Evolutionary conservation across 1,140 invertebrate species (phyloP).

Genomic region (Drosophila parvula): DNA sequence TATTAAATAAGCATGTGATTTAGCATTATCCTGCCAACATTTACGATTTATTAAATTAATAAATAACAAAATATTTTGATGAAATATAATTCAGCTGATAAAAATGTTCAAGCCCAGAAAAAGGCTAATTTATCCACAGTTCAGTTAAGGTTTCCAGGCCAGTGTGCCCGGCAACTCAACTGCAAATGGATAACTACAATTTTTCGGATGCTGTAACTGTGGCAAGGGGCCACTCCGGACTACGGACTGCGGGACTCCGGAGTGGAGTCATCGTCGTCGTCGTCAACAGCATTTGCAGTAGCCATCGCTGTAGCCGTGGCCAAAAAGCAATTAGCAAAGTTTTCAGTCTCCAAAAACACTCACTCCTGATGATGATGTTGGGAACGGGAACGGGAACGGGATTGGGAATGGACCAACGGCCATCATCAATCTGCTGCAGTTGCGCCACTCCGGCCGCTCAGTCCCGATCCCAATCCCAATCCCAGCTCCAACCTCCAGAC

Average conservation of each 20-base stretch:
- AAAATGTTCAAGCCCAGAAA: too few species aligned
- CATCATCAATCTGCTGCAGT: constrained; percentile 76
- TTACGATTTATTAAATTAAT: too few species aligned
- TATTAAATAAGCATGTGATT: too few species aligned
- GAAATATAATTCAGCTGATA: too few species aligned
- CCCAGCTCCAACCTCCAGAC: background rate
- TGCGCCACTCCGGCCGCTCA: constrained; percentile 19
- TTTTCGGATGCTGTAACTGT: constrained; percentile 55
- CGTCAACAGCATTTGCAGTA: constrained; percentile 10
- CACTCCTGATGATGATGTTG: constrained; percentile 6
- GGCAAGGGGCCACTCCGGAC: constrained; percentile 9
- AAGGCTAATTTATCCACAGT: background rate
- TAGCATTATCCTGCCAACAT: too few species aligned
- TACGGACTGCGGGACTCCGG: background rate
- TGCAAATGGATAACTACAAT: constrained; percentile 52
- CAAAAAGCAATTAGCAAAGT: constrained; percentile 83
- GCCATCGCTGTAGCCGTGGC: constrained; percentile 59
- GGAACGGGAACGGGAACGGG: background rate
- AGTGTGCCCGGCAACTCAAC: constrained; percentile 13
- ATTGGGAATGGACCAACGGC: background rate
- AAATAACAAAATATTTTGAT: too few species aligned
- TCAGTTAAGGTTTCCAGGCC: background rate
- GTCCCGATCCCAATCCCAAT: background rate
- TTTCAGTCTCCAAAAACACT: constrained; percentile 62
- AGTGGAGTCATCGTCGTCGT: constrained; percentile 20